Conservation (phyloP, 2,888 invertebrate species). For the Hoplodrina ambigua region DNA sequence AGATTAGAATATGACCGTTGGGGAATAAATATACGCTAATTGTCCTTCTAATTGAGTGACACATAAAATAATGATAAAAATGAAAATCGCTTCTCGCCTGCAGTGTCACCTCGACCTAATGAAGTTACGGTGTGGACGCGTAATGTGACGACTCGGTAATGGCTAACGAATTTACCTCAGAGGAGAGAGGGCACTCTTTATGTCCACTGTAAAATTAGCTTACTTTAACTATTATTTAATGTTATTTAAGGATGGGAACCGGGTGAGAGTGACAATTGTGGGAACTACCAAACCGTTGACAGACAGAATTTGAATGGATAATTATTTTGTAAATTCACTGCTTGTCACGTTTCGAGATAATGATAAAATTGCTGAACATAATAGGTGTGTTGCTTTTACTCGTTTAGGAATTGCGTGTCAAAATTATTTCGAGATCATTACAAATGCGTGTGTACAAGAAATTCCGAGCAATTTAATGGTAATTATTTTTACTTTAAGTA, state of each 20-base stretch:
- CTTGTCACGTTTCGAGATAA: constrained; percentile 68
- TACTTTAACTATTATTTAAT: constrained; percentile 87
- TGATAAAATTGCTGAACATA: constrained; percentile 64
- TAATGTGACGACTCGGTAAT: constrained; percentile 82
- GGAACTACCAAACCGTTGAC: constrained; percentile 80
- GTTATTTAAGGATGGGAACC: constrained; percentile 81
- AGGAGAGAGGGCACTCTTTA: constrained; percentile 71
- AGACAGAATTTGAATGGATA: constrained; percentile 78
- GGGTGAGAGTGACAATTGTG: constrained; percentile 81
- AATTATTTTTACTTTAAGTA: constrained; percentile 58
- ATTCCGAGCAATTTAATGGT: constrained; percentile 54
- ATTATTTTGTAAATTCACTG: constrained; percentile 75
- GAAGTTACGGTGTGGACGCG: constrained; percentile 75
- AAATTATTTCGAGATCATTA: constrained; percentile 58
- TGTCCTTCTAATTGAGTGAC: not conserved
- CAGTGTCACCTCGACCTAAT: constrained; percentile 59
- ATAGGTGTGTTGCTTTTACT: constrained; percentile 61
- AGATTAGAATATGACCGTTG: too few species aligned
- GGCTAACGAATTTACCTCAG: constrained; percentile 72
- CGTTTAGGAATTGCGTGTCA: constrained; percentile 61
- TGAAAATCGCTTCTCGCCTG: constrained; percentile 53
- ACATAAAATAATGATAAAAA: not conserved
- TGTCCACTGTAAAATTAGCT: constrained; percentile 81
- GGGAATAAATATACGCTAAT: too few species aligned
- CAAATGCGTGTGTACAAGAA: constrained; percentile 34